Percentiles rank a stretch among this genome's conserved stretches.
Evolutionary conservation across 2,113 vertebrate genomes (phyloP).

Genomic region (Gracilinanus agilis): DNA sequence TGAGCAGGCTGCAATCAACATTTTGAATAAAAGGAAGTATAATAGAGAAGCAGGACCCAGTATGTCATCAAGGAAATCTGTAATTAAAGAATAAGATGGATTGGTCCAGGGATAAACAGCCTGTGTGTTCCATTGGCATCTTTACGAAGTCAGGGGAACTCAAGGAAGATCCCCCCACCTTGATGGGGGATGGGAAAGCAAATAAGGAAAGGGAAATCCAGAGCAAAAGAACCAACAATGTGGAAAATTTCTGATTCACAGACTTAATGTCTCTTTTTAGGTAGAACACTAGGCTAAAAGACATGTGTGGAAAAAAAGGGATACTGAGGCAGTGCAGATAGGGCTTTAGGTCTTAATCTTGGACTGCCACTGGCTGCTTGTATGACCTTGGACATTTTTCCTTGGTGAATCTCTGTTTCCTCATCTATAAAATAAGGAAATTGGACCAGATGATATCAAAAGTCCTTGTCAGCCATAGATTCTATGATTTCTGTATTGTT

Average conservation of each 20-base stretch:
- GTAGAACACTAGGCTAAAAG: background rate
- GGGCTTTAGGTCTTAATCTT: background rate
- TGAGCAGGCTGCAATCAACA: no score
- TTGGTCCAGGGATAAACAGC: no score
- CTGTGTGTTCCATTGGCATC: no score
- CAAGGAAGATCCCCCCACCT: no score
- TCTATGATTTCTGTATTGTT: background rate
- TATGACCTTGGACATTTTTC: background rate
- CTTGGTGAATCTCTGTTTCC: background rate
- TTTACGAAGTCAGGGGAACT: no score
- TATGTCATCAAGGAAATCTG: no score
- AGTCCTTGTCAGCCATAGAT: background rate
- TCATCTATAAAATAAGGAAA: background rate
- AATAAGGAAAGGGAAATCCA: background rate
- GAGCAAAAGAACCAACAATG: background rate
- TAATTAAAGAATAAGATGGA: no score
- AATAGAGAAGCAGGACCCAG: no score
- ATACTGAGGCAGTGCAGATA: background rate
- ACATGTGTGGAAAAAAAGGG: background rate
- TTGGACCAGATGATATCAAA: background rate
- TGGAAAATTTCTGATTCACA: background rate
- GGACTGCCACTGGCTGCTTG: background rate
- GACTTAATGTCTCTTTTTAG: background rate
- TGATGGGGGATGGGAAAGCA: constrained; percentile 12
- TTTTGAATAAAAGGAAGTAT: no score